These are phyloP conservation scores for Mus pahari DNA, from an alignment of 2,113 vertebrate species.

Conservation along the genomic window DNA sequence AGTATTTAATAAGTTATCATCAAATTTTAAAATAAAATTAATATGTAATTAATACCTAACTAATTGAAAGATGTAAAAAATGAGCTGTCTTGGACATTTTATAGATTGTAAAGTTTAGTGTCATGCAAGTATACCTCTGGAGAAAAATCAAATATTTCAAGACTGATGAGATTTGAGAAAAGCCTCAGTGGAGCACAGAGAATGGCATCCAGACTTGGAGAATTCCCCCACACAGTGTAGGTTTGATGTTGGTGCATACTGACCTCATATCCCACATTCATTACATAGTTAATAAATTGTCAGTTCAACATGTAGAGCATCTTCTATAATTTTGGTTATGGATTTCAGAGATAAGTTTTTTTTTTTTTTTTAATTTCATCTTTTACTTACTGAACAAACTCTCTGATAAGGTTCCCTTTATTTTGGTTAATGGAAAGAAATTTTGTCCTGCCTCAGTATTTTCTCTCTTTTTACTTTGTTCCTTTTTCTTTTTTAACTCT, in stretches of 20 bases:
- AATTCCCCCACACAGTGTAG: background rate
- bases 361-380: background rate
- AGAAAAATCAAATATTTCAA: background rate
- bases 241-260: background rate
- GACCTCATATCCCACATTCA: background rate
- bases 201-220: background rate
- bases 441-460: background rate
- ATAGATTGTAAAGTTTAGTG: background rate
- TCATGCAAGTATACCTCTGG: background rate
- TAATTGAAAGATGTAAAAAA: background rate
- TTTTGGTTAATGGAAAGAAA: background rate
- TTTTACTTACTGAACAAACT: background rate
- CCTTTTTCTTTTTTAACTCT: background rate
- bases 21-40: conserved; percentile 17
- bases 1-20: background rate
- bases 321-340: background rate
- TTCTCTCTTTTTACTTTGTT: background rate
- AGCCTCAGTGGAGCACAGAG: background rate
- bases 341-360: background rate
- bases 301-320: background rate
- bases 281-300: background rate
- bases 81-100: background rate
- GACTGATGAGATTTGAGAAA: background rate
- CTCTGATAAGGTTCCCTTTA: background rate
- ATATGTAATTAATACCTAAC: background rate